A percentile compares a stretch with the other conserved stretches of the same genome.
These are phyloP conservation scores for Embidobia sp. DNA, from an alignment of 2,888 invertebrate species.

Conservation along the genomic window DNA sequence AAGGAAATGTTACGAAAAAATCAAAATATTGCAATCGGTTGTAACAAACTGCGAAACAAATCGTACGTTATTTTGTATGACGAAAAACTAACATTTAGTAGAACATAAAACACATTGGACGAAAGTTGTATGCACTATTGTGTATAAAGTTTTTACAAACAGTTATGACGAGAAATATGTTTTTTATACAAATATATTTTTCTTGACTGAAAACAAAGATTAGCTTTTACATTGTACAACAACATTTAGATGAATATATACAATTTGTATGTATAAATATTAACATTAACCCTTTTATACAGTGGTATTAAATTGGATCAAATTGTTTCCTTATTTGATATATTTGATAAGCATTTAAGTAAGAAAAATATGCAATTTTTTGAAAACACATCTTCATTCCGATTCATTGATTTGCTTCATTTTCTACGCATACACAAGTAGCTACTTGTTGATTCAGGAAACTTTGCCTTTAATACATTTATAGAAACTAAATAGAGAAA, in stretches of 20 bases:
- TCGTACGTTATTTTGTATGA: conserved; percentile 45
- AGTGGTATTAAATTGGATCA: conserved; percentile 27
- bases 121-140: conserved; percentile 59
- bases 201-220: conserved; percentile 54
- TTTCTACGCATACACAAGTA: too few species aligned
- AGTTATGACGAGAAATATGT: conserved; percentile 53
- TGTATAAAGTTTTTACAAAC: conserved; percentile 57
- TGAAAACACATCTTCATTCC: too few species aligned
- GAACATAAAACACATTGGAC: conserved; percentile 52
- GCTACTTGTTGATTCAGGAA: too few species aligned
- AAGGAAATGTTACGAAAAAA: too few species aligned
- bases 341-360: conserved; percentile 3
- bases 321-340: conserved; percentile 24
- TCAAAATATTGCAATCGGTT: conserved; percentile 40
- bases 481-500: too few species aligned
- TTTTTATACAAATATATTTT: conserved; percentile 63
- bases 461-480: too few species aligned
- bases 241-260: conserved; percentile 54
- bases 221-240: conserved; percentile 59
- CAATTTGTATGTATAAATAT: conserved; percentile 47
- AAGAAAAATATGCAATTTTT: too few species aligned
- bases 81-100: conserved; percentile 38
- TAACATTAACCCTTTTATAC: conserved; percentile 49
- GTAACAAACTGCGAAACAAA: conserved; percentile 2
- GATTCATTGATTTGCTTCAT: too few species aligned